phyloP scores from a whole-genome alignment of 23 tunicate genomes.

The Ascidia mentula region DNA sequence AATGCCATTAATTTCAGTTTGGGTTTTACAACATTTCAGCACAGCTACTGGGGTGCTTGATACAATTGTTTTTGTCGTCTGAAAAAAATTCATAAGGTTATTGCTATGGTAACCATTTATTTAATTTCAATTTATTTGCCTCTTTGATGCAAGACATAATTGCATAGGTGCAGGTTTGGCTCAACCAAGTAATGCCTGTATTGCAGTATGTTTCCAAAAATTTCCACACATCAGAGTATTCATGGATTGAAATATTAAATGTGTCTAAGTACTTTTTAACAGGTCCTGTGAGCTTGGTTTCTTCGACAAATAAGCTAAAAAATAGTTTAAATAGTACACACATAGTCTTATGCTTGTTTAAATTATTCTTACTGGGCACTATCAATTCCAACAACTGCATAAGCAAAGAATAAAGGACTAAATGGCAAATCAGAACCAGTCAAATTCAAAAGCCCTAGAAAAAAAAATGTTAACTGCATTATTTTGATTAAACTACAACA shows the following conservation, averaged over 20 bases:
- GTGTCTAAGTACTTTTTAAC: background rate
- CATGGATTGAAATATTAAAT: background rate
- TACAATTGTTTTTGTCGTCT: background rate
- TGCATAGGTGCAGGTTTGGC: conserved; percentile 29
- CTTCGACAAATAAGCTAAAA: background rate
- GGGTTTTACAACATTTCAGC: conserved; percentile 53
- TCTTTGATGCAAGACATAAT: conserved; percentile 11
- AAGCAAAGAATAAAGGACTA: conserved; percentile 60
- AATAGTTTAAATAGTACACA: background rate
- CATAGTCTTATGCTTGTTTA: background rate
- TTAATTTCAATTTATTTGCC: background rate
- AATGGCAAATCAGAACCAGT: conserved; percentile 56
- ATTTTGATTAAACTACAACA: background rate
- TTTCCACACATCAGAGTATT: conserved; percentile 3
- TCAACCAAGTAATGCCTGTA: conserved; percentile 12
- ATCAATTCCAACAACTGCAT: conserved; percentile 23
- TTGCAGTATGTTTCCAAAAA: conserved; percentile 23
- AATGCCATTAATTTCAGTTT: conserved; percentile 58
- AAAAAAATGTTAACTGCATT: background rate
- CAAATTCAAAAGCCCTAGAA: conserved; percentile 46
- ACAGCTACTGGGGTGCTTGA: conserved; percentile 41
- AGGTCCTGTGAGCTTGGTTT: background rate
- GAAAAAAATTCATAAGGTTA: background rate
- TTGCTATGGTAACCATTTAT: background rate
- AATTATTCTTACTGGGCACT: conserved; percentile 3